Evolutionary conservation across 2,797 vertebrate genomes (phyloP).

Genomic region (Pseudotriccus pelzelni): DNA sequence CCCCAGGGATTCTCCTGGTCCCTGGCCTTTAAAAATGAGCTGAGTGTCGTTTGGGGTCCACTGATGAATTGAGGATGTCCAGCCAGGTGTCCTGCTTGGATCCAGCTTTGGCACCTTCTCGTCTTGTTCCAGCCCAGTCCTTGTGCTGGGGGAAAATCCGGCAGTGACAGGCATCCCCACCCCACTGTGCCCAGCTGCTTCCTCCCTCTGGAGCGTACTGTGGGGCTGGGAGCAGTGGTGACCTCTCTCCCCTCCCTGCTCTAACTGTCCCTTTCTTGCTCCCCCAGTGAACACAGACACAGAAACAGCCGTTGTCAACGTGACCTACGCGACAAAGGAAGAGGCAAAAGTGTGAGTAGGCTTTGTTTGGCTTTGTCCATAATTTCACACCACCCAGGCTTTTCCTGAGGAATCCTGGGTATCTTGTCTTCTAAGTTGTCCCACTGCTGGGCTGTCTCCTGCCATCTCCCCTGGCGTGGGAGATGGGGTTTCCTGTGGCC

Average conservation of each 20-base stretch:
- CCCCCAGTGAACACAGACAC: slow-evolving; percentile 91
- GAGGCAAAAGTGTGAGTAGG: slow-evolving; percentile 92
- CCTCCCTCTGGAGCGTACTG: rapidly evolving
- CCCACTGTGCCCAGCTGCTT: rapidly evolving
- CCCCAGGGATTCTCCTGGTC: background rate
- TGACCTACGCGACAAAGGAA: slow-evolving; percentile 90
- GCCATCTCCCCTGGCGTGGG: background rate
- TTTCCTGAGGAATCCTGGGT: background rate
- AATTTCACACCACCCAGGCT: background rate
- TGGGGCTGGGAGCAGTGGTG: rapidly evolving
- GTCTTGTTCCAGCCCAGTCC: background rate
- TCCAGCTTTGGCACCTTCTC: background rate
- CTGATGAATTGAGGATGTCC: rapidly evolving
- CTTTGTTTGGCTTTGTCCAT: rapidly evolving
- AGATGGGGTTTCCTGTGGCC: background rate
- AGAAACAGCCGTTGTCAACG: slow-evolving; percentile 95
- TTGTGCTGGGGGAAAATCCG: background rate
- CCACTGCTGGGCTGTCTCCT: background rate
- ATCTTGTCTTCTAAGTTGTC: background rate
- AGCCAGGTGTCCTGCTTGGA: background rate
- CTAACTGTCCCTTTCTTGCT: background rate
- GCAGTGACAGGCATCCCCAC: rapidly evolving
- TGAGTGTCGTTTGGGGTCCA: background rate
- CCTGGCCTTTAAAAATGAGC: background rate
- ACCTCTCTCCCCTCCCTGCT: background rate